These are phyloP conservation scores for Plutomurus gul DNA, from an alignment of 1,140 invertebrate species.

Conservation along the genomic window DNA sequence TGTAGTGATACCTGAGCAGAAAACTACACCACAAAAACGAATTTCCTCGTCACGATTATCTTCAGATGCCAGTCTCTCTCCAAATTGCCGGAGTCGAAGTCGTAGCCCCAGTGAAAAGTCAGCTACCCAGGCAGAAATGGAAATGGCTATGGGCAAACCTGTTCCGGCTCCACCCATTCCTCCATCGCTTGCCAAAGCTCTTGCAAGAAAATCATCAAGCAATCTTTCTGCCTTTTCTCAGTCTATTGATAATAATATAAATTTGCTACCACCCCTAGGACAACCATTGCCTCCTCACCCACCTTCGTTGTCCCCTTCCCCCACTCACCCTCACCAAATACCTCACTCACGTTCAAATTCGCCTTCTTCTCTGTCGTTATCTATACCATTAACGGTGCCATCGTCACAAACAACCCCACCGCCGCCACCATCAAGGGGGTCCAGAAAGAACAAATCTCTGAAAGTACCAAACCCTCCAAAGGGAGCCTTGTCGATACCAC, in stretches of 20 bases:
- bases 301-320: background rate
- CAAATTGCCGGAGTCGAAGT: background rate
- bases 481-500: background rate
- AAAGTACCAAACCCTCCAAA: background rate
- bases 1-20: background rate
- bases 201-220: background rate
- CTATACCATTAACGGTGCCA: background rate
- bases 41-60: background rate
- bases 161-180: background rate
- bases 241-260: background rate
- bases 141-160: background rate
- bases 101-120: background rate
- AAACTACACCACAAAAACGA: background rate
- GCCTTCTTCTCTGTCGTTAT: background rate
- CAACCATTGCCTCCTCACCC: conserved; percentile 16
- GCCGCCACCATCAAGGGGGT: background rate
- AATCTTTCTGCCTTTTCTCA: background rate
- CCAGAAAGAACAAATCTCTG: background rate
- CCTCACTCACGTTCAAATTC: background rate
- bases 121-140: background rate
- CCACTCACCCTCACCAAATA: background rate
- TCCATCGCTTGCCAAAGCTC: conserved; percentile 9
- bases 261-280: conserved; percentile 9
- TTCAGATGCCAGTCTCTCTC: background rate
- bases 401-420: background rate